These are phyloP conservation scores for Thermophis baileyi DNA, from an alignment of 2,113 vertebrate species.

Conservation along the genomic window DNA sequence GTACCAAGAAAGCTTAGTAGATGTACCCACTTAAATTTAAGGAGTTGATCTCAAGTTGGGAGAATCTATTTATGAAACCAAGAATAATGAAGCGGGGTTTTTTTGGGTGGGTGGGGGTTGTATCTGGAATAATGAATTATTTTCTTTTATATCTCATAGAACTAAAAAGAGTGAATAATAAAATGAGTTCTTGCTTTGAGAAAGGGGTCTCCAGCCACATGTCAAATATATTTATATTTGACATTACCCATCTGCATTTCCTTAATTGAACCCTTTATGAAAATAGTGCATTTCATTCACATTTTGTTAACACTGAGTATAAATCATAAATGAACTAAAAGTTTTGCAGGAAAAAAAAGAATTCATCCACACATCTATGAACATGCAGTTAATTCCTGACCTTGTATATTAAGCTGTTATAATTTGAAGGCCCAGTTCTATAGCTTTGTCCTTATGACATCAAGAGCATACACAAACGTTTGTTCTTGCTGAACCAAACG, in stretches of 20 bases:
- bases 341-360: constrained; percentile 38
- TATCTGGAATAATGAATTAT: constrained; percentile 55
- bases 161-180: constrained; percentile 51
- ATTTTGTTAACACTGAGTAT: constrained; percentile 60
- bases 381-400: constrained; percentile 62
- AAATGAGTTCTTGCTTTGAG: constrained; percentile 30
- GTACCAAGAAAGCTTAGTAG: neutral
- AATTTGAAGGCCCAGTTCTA: constrained; percentile 40
- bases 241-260: constrained; percentile 42
- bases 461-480: constrained; percentile 20
- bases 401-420: constrained; percentile 64
- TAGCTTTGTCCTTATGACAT: neutral
- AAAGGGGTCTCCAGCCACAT: constrained; percentile 48
- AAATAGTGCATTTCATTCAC: constrained; percentile 68
- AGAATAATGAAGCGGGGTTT: neutral
- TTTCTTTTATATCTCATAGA: constrained; percentile 51
- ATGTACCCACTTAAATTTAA: neutral
- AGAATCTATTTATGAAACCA: neutral
- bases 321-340: neutral
- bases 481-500: constrained; percentile 52
- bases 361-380: constrained; percentile 62
- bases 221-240: constrained; percentile 46
- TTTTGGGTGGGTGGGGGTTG: neutral
- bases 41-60: neutral
- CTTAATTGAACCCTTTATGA: constrained; percentile 62